Conservation (phyloP, 1,140 invertebrate genomes). For the Callitettix versicolor region DNA sequence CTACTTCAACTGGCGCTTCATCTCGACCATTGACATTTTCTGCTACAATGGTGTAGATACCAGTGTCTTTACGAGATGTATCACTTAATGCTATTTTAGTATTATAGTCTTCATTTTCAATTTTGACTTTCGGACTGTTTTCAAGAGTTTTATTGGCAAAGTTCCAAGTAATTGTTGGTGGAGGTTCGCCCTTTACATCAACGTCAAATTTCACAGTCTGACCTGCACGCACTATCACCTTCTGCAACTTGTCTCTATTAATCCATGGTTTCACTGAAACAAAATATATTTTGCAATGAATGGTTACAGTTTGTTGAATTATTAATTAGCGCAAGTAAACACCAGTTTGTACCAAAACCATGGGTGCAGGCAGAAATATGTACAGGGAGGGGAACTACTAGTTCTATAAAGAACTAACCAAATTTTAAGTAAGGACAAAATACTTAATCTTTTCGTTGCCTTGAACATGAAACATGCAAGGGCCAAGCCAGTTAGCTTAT, state of each 20-base stretch:
- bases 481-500: too few species aligned
- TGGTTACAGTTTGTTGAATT: too few species aligned
- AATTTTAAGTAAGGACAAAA: too few species aligned
- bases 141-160: constrained; percentile 57
- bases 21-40: constrained; percentile 88
- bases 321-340: too few species aligned
- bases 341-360: too few species aligned
- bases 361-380: too few species aligned
- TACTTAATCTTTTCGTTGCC: too few species aligned
- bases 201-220: constrained; percentile 86
- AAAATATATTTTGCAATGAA: constrained; percentile 5
- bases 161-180: constrained; percentile 84
- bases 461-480: too few species aligned
- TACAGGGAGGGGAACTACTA: too few species aligned
- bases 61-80: constrained; percentile 70
- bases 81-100: constrained; percentile 76
- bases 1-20: constrained; percentile 88
- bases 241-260: constrained; percentile 82
- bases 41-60: constrained; percentile 83
- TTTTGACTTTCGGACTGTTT: constrained; percentile 48
- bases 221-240: constrained; percentile 81
- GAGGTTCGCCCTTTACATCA: constrained; percentile 90
- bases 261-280: constrained; percentile 76
- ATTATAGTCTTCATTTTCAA: constrained; percentile 90
- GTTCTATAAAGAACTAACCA: too few species aligned